These are phyloP conservation scores for Borostomias antarcticus DNA, from an alignment of 2,797 vertebrate species.

Conservation along the genomic window DNA sequence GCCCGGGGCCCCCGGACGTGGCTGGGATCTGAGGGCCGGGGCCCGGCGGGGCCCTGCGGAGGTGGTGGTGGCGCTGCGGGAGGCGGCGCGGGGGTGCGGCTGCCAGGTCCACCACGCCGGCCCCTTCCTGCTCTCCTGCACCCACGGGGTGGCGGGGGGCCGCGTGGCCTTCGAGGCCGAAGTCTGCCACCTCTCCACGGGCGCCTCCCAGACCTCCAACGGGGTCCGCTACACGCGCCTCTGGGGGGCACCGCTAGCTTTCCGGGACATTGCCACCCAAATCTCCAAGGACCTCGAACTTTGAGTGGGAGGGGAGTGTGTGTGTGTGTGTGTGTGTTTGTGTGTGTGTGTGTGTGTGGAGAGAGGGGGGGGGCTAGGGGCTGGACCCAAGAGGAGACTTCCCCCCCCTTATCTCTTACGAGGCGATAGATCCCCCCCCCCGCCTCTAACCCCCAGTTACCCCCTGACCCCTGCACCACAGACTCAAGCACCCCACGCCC, in stretches of 20 bases:
- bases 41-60: constrained; percentile 82
- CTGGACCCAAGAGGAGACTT: constrained; percentile 64
- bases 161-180: constrained; percentile 87
- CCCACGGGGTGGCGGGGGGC: constrained; percentile 79
- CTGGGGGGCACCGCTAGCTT: constrained; percentile 85
- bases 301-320: constrained; percentile 65
- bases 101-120: constrained; percentile 85
- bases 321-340: constrained; percentile 32
- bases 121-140: constrained; percentile 89
- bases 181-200: constrained; percentile 85
- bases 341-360: constrained; percentile 24
- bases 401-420: constrained; percentile 53
- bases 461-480: constrained; percentile 46
- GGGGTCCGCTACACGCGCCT: constrained; percentile 86
- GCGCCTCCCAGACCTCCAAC: constrained; percentile 78
- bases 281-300: constrained; percentile 89
- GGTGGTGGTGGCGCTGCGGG: constrained; percentile 83
- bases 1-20: constrained; percentile 90
- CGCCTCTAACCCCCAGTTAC: constrained; percentile 35
- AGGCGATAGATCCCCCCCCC: constrained; percentile 27
- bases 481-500: constrained; percentile 47
- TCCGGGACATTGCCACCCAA: constrained; percentile 85
- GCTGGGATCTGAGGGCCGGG: constrained; percentile 83
- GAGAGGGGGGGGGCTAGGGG: constrained; percentile 56
- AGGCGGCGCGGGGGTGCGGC: constrained; percentile 81